Conservation (phyloP, 1,140 invertebrate genomes). For the Cyclargus thomasi region DNA sequence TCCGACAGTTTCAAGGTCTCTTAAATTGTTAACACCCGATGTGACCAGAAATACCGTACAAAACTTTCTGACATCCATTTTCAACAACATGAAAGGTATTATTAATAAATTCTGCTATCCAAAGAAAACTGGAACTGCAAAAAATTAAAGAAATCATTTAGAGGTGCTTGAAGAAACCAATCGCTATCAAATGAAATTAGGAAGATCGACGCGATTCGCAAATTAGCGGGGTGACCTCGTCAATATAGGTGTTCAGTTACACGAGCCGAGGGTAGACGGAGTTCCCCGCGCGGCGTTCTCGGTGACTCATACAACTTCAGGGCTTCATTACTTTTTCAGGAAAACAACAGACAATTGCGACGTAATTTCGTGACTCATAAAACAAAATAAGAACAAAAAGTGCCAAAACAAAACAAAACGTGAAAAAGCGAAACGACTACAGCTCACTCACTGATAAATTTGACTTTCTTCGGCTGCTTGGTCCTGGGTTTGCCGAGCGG, state of each 20-base stretch:
- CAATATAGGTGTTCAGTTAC: conserved; percentile 22
- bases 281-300: conserved; percentile 29
- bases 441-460: conserved; percentile 89
- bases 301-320: not conserved
- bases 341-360: not conserved
- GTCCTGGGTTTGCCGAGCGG: conserved; percentile 83
- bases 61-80: too few relatives aligned
- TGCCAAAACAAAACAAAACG: conserved; percentile 11
- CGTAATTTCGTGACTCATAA: conserved; percentile 3
- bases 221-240: not conserved
- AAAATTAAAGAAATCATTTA: not conserved
- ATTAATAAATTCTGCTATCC: too few relatives aligned
- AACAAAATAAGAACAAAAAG: not conserved
- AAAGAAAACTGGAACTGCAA: too few relatives aligned
- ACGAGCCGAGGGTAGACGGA: conserved; percentile 19
- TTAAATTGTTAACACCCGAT: too few relatives aligned
- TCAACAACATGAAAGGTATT: too few relatives aligned
- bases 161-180: not conserved
- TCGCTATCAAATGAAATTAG: not conserved
- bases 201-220: too few relatives aligned
- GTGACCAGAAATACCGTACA: too few relatives aligned
- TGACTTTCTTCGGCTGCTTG: conserved; percentile 89
- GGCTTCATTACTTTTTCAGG: conserved; percentile 6
- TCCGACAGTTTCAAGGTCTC: too few relatives aligned
- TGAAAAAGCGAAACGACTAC: not conserved